phyloP scores from a whole-genome alignment of 2,113 vertebrate genomes.

The Triplophysa rosa region DNA sequence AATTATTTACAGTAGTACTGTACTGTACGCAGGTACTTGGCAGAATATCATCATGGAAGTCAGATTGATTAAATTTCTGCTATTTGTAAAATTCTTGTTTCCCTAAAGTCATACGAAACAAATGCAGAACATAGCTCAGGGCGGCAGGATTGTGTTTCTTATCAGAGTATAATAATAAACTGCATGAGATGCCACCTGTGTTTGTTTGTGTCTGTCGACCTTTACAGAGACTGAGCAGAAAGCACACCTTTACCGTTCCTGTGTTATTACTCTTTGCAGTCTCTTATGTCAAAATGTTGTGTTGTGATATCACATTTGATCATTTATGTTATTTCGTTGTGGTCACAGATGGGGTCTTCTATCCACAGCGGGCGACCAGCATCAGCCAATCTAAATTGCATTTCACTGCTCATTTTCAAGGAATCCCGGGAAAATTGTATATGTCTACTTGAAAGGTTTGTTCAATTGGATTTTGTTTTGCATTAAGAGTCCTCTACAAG shows the following conservation, averaged over 20 bases:
- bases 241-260: not conserved
- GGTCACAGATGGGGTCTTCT: not conserved
- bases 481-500: not conserved
- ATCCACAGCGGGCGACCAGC: not conserved
- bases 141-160: not conserved
- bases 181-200: not conserved
- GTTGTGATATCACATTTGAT: conserved; percentile 25
- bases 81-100: not conserved
- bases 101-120: not conserved
- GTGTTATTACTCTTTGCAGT: conserved; percentile 15
- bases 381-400: not conserved
- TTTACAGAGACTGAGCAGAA: conserved; percentile 8
- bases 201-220: conserved; percentile 11
- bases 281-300: not conserved
- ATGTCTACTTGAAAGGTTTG: conserved; percentile 5
- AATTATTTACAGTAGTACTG: not conserved
- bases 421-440: not conserved
- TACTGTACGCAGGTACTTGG: not conserved
- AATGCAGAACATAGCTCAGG: not conserved
- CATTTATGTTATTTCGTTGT: conserved; percentile 24
- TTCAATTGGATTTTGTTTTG: not conserved
- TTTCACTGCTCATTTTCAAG: conserved; percentile 9
- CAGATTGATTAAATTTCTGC: not conserved
- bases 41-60: not conserved
- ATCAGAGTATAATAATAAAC: conserved; percentile 17